Evolutionary conservation across 2,113 vertebrate species (phyloP).

Genomic region (Aplodontia rufa): DNA sequence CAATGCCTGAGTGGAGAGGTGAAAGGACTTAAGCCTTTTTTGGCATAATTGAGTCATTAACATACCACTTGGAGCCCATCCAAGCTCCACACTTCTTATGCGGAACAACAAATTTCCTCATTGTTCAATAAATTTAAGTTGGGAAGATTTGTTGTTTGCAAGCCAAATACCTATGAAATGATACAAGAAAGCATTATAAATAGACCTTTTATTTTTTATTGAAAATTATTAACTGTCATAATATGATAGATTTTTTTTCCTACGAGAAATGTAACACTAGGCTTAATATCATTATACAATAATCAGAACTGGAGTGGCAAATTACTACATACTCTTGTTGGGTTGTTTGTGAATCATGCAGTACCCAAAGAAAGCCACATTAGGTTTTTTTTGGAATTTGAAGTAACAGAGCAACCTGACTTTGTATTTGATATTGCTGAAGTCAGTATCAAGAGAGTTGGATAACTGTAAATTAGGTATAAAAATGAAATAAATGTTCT

Average conservation of each 20-base stretch:
- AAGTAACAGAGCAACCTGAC: neutral
- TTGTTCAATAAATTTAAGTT: conserved; percentile 50
- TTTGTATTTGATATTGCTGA: conserved; percentile 43
- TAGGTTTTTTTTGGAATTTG: conserved; percentile 29
- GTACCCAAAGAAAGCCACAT: conserved; percentile 21
- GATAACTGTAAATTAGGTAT: neutral
- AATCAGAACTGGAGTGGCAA: neutral
- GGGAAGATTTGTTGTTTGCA: conserved; percentile 6
- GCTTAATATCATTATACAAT: neutral
- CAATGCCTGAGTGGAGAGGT: neutral
- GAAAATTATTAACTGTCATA: conserved; percentile 19
- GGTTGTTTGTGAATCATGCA: neutral
- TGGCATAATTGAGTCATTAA: neutral
- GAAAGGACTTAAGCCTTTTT: neutral
- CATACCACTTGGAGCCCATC: neutral
- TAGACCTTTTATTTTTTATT: neutral
- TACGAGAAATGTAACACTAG: neutral
- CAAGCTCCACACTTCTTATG: neutral
- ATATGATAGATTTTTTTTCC: neutral
- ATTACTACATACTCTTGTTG: neutral
- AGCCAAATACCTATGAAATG: conserved; percentile 1
- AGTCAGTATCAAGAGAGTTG: neutral
- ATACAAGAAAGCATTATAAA: neutral
- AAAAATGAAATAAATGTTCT: conserved; percentile 41
- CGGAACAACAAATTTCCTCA: neutral